Base-by-base conservation (phyloP, 2,888 invertebrate genomes). In the Zaprionus lineosus region DNA sequence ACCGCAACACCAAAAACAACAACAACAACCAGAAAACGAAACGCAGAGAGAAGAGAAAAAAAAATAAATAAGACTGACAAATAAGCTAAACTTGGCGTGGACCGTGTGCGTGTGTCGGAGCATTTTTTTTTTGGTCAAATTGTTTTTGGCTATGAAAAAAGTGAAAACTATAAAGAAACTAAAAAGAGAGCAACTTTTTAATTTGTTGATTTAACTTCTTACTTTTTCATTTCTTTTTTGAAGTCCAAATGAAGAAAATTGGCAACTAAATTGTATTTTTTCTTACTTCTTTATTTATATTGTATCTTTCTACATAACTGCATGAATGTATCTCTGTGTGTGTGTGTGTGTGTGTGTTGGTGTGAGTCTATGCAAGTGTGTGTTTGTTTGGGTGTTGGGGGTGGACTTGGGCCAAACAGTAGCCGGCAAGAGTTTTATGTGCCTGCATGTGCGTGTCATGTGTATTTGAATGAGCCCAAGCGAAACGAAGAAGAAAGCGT, bases 401-500 rank as follows among this genome's bases (percentile, higher is more conserved):
- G 41, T 56, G 56, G 50, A 19, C 29, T 9, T 31, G 40, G 36
- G 16, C 29, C 12, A 24, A 59, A 18, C 62, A 68, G 47, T 48
- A 68, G 56, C 68, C 70, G 74, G 68, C 68, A 68, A 56, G 50
- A 68, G 52, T 26, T 59, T 31, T 44, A 33, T 26, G 21, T 41
- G 37, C 48, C 19, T 16, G 21, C 21, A 28, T 53, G 9, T 41
- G 29, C 15, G 15, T 36, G 12, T 66, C 48, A 24, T 43, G 39
- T 51, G 39, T 41, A 33, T 39, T 7, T 70, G 48, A 58, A 70
- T 77, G 79, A 75, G 86, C 67, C 76, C 76, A 84, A 84, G 84
- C 86, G 76, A 64, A 85, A 64, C 81, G 73, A 67, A 58, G 84
- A 86, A 78, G 86, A 78, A 78, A 86, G 84, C 82, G 86, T 86